Evolutionary conservation across 2,797 vertebrate species (phyloP).

Genomic region (Centropyge bicolor): DNA sequence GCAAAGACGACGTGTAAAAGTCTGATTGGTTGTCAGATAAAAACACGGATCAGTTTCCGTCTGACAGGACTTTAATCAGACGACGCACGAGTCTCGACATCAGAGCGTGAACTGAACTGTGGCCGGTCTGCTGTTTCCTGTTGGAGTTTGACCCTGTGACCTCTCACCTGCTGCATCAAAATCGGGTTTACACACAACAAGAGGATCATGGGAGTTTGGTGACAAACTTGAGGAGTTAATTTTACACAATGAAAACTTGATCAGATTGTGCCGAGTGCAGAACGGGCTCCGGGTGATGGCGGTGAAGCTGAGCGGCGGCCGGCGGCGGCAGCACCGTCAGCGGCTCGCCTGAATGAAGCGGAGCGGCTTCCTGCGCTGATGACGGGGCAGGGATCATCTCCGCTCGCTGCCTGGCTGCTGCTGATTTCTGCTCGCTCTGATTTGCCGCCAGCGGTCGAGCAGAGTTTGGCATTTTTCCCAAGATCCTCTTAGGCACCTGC

Average conservation of each 20-base stretch:
- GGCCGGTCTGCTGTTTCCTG: background rate
- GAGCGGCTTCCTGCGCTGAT: background rate
- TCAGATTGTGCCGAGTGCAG: background rate
- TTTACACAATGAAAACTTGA: background rate
- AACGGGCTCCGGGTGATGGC: background rate
- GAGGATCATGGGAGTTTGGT: background rate
- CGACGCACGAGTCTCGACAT: background rate
- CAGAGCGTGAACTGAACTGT: too few relatives aligned
- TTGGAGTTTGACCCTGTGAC: background rate
- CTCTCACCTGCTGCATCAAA: background rate
- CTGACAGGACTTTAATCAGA: background rate
- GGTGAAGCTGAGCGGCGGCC: background rate
- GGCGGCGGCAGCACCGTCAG: background rate
- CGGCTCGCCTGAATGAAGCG: background rate
- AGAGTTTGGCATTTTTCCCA: constrained; percentile 35
- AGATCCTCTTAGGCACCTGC: constrained; percentile 48
- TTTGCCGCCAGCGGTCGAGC: constrained; percentile 23
- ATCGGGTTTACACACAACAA: constrained; percentile 7
- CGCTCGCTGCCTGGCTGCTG: constrained; percentile 12
- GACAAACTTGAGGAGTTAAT: background rate
- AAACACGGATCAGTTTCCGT: too few relatives aligned
- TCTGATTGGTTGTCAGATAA: too few relatives aligned
- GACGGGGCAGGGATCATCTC: constrained; percentile 12
- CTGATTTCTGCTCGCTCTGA: constrained; percentile 43
- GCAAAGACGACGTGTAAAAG: too few relatives aligned